These are phyloP conservation scores for Dicrostonyx torquatus DNA, from an alignment of 2,797 vertebrate species.

Conservation along the genomic window DNA sequence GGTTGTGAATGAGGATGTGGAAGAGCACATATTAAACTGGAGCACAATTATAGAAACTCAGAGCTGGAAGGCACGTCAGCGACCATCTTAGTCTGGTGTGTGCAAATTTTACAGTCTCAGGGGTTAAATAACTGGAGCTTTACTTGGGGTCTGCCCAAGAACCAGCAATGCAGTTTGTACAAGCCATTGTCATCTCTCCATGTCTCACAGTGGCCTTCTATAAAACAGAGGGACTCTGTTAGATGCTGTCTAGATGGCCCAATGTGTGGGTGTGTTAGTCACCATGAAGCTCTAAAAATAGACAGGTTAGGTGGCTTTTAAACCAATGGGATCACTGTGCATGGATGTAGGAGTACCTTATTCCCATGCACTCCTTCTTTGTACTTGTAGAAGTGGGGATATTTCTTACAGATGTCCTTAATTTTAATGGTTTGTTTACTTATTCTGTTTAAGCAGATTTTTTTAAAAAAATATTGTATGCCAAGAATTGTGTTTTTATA, in stretches of 20 bases:
- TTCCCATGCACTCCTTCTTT: neutral
- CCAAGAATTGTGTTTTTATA: slow-evolving; percentile 56
- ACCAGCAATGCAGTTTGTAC: slow-evolving; percentile 48
- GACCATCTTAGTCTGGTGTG: slow-evolving; percentile 71
- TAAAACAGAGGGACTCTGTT: neutral
- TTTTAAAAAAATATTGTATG: neutral
- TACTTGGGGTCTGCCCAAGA: slow-evolving; percentile 59
- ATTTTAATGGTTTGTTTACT: slow-evolving; percentile 47
- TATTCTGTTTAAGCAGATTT: neutral
- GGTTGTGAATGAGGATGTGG: slow-evolving; percentile 77
- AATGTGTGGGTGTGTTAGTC: neutral
- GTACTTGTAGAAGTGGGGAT: neutral
- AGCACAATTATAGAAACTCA: slow-evolving; percentile 77
- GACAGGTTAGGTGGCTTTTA: slow-evolving; percentile 31
- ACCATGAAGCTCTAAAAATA: slow-evolving; percentile 9
- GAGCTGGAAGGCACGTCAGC: slow-evolving; percentile 67
- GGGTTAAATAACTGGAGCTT: slow-evolving; percentile 67
- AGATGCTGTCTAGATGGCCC: neutral
- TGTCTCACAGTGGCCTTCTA: neutral
- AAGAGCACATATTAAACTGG: slow-evolving; percentile 78
- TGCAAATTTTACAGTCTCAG: slow-evolving; percentile 70
- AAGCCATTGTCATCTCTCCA: slow-evolving; percentile 5
- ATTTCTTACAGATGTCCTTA: neutral
- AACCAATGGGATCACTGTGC: neutral
- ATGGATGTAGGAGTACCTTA: neutral